phyloP scores from a whole-genome alignment of 1,140 invertebrate genomes.

The Drosophila tropicalis region DNA sequence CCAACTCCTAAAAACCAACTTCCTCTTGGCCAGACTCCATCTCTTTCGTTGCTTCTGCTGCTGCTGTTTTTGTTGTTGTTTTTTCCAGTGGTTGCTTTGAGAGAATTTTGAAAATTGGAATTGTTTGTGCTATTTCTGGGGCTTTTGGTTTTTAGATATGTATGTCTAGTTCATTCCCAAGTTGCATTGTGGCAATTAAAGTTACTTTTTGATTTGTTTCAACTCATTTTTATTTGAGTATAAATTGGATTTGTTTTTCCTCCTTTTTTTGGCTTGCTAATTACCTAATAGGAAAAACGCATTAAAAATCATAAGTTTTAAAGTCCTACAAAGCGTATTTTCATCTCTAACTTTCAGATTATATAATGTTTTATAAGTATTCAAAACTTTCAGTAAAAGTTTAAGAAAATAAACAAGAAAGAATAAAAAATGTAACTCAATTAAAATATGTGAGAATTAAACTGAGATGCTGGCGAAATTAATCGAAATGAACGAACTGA shows the following conservation, averaged over 20 bases:
- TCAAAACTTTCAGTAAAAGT: too few relatives aligned
- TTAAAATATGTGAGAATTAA: too few relatives aligned
- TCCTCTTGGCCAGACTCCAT: background rate
- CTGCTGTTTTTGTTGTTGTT: background rate
- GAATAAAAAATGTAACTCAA: too few relatives aligned
- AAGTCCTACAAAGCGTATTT: too few relatives aligned
- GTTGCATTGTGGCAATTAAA: constrained; percentile 47
- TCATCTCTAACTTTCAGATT: too few relatives aligned
- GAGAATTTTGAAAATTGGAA: constrained; percentile 50
- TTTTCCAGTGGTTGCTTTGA: constrained; percentile 35
- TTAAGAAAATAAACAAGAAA: too few relatives aligned
- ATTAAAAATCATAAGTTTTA: too few relatives aligned
- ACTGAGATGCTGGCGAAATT: too few relatives aligned
- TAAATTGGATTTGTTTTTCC: constrained; percentile 31
- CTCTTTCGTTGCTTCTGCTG: background rate
- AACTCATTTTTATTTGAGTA: constrained; percentile 34
- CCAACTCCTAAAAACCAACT: background rate
- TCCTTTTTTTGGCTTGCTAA: background rate
- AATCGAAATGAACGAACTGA: too few relatives aligned
- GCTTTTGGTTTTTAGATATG: background rate
- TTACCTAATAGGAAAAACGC: too few relatives aligned
- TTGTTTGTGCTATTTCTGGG: constrained; percentile 34
- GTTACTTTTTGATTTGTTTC: constrained; percentile 46
- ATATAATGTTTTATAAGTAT: too few relatives aligned
- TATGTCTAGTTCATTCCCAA: constrained; percentile 36